Evolutionary conservation across 2,113 vertebrate genomes (phyloP).

Genomic region (Labeo rohita): DNA sequence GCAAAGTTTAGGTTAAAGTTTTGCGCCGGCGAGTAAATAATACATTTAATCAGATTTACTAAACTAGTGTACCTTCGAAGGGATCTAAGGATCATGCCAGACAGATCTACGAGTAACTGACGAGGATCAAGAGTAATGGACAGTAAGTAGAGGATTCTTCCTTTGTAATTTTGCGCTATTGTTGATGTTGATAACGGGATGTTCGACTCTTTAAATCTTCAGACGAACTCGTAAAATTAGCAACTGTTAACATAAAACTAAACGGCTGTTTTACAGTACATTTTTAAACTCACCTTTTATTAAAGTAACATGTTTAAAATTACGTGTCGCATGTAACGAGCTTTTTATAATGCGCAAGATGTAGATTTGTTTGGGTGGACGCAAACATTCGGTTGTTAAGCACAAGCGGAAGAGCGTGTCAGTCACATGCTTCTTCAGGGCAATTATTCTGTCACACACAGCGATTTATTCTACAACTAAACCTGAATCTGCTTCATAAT

Average conservation of each 20-base stretch:
- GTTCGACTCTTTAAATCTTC: slow-evolving; percentile 4
- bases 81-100: background rate
- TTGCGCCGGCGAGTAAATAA: background rate
- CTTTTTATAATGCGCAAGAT: background rate
- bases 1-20: slow-evolving; percentile 24
- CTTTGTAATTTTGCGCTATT: slow-evolving; percentile 6
- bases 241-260: no score
- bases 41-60: background rate
- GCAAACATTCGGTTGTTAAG: background rate
- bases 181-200: slow-evolving; percentile 23
- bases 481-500: background rate
- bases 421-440: slow-evolving; percentile 19
- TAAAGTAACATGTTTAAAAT: background rate
- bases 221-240: background rate
- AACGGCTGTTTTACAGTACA: background rate
- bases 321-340: background rate
- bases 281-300: background rate
- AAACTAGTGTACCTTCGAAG: background rate
- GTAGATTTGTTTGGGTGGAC: background rate
- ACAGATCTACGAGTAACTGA: background rate
- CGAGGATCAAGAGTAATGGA: slow-evolving; percentile 15
- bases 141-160: slow-evolving; percentile 28
- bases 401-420: slow-evolving; percentile 15
- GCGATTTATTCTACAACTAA: background rate
- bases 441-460: background rate